Conservation (phyloP, 2,888 invertebrate species). For the Automeris io region DNA sequence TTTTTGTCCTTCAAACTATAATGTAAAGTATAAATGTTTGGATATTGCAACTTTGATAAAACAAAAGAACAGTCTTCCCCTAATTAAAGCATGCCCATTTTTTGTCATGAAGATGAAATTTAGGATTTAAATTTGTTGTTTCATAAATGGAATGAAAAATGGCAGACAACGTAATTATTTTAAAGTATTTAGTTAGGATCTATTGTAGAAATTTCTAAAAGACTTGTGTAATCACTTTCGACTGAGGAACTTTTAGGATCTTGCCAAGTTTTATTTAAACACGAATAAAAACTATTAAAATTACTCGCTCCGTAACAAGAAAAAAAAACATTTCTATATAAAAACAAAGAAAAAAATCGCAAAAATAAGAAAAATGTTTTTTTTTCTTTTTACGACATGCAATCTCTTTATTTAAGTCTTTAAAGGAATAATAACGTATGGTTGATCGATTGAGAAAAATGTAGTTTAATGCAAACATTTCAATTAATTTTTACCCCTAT, state of each 20-base stretch:
- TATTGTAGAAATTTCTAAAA: constrained; percentile 15
- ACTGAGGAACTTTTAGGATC: constrained; percentile 54
- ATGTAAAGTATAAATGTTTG: too few relatives aligned
- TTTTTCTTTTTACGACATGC: constrained; percentile 15
- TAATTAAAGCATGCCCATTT: too few relatives aligned
- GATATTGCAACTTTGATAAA: too few relatives aligned
- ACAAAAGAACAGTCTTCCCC: too few relatives aligned
- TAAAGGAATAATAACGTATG: neutral
- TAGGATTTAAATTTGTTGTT: too few relatives aligned
- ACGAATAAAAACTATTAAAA: constrained; percentile 16
- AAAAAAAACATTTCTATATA: constrained; percentile 18
- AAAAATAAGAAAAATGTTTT: constrained; percentile 14
- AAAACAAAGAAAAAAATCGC: constrained; percentile 20
- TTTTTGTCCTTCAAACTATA: too few relatives aligned
- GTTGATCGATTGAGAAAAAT: neutral
- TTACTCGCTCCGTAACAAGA: constrained; percentile 15
- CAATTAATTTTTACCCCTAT: too few relatives aligned
- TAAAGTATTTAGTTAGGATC: constrained; percentile 14
- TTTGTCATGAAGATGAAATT: too few relatives aligned
- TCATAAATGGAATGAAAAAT: constrained; percentile 7
- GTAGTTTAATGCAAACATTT: neutral
- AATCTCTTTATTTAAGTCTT: neutral
- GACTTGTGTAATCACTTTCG: constrained; percentile 36
- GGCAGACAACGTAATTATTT: constrained; percentile 19
- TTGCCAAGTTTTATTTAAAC: constrained; percentile 51